Evolutionary conservation across 1,140 invertebrate genomes (phyloP), one percentile per base, ranked within the genome.

Genomic region (Solen grandis): DNA sequence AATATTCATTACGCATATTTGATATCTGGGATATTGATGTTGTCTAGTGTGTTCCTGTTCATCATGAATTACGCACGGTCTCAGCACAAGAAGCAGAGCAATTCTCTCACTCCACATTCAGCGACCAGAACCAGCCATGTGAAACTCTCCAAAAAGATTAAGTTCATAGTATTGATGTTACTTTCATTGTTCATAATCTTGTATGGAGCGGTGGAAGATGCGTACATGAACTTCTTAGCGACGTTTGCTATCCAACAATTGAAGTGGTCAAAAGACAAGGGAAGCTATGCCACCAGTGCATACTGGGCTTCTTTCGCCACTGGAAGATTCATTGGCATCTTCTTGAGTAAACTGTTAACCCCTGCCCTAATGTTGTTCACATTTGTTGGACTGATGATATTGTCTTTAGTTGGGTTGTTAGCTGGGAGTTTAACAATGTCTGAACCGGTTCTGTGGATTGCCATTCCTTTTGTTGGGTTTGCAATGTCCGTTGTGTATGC

Each of bases 171-270:
- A 10, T 60, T 55, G 2, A 52, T 79, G 1, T 55, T 79, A 16
- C 41, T 79, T 5, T 69, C 50, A 16, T 8, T 22, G 8, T 69
- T 69, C 0, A 60, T 79, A 59, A 68, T 85, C 29, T 14, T 69
- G 14, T 88, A 88, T 33, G 84, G 80, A 25, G 81, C 77, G 57
- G 81, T 86, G 5, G 86, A 87, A 57, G 86, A 87, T 59, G 84
- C 77, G 13, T 84, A 83, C 57, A 65, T 81, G 4, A 65, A 76
- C 27, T 87, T 72, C 62, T 36, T 87, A 50, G 66, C 78, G 29
- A 82, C 83, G 3, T 87, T 87, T 81, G 72, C 81, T 31, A 79
- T 86, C 0, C 72, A 68, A 57, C 75, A 84, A 57, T 63, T 86
- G 41, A 54, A 60, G 16, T 86, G 84, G 81, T 72, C 22, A 25